These are phyloP conservation scores for Aphrophora alni DNA, from an alignment of 2,888 invertebrate genomes.

Conservation along the genomic window DNA sequence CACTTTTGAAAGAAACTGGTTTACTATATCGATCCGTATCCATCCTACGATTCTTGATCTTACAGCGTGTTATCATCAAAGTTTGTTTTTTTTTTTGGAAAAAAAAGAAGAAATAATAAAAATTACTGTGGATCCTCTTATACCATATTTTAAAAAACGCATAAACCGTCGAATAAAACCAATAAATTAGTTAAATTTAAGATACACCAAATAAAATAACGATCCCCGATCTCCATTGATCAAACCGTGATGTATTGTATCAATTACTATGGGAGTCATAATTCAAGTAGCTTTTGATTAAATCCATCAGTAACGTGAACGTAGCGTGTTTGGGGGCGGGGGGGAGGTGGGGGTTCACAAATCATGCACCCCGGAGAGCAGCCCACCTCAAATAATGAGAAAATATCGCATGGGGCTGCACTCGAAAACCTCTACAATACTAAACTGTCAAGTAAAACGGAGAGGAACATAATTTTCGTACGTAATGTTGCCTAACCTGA, in stretches of 20 bases:
- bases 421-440: conserved; percentile 16
- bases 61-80: no score
- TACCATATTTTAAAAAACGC: no score
- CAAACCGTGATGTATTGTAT: neutral
- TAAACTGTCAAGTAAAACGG: conserved; percentile 9
- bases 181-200: neutral
- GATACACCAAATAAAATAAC: neutral
- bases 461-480: conserved; percentile 29
- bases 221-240: neutral
- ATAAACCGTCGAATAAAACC: no score
- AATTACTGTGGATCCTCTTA: no score
- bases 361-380: conserved; percentile 13
- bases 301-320: conserved; percentile 2
- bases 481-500: conserved; percentile 37
- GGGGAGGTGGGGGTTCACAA: conserved; percentile 27
- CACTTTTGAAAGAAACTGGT: no score
- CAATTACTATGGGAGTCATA: neutral
- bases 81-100: no score
- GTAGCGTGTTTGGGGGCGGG: conserved; percentile 3
- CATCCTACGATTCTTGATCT: no score
- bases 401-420: conserved; percentile 34
- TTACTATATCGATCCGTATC: no score
- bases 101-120: no score
- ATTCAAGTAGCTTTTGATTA: conserved; percentile 9
- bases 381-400: conserved; percentile 38